phyloP scores from a whole-genome alignment of 2,797 vertebrate genomes.

The Synaphobranchus kaupii region DNA sequence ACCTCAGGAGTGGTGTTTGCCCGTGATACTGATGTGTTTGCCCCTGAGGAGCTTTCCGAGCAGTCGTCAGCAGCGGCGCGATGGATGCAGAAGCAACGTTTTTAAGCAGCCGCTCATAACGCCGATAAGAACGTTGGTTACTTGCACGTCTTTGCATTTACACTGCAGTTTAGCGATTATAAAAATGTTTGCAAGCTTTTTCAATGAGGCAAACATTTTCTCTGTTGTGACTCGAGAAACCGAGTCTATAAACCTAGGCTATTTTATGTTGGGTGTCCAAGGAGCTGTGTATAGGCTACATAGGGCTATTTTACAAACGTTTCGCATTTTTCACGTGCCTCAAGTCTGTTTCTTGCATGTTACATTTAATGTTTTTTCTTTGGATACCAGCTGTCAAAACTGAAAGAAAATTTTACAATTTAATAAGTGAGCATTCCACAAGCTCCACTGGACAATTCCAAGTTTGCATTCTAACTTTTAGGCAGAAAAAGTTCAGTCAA shows the following conservation, averaged over 20 bases:
- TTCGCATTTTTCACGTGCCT: background rate
- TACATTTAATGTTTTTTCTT: background rate
- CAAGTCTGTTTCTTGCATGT: background rate
- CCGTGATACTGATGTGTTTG: slow-evolving; percentile 37
- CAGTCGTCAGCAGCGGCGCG: slow-evolving; percentile 10
- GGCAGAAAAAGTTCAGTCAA: background rate
- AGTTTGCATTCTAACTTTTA: background rate
- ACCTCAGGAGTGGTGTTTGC: slow-evolving; percentile 44
- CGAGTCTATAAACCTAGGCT: background rate
- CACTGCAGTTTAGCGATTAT: background rate
- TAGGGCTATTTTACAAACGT: background rate
- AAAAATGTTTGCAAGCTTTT: background rate
- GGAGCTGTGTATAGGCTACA: background rate
- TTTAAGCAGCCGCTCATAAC: background rate
- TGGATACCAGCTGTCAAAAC: slow-evolving; percentile 9
- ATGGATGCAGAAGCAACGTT: background rate
- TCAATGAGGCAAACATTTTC: background rate
- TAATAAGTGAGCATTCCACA: background rate
- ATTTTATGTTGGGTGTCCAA: background rate
- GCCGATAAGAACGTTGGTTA: background rate
- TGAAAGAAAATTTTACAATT: background rate
- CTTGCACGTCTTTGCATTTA: background rate
- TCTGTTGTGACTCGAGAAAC: background rate
- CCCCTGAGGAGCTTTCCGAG: slow-evolving; percentile 22
- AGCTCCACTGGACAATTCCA: background rate